Evolutionary conservation across 2,888 invertebrate species (phyloP), one percentile per base, ranked within the genome.

Genomic region (Theodoxus fluviatilis): DNA sequence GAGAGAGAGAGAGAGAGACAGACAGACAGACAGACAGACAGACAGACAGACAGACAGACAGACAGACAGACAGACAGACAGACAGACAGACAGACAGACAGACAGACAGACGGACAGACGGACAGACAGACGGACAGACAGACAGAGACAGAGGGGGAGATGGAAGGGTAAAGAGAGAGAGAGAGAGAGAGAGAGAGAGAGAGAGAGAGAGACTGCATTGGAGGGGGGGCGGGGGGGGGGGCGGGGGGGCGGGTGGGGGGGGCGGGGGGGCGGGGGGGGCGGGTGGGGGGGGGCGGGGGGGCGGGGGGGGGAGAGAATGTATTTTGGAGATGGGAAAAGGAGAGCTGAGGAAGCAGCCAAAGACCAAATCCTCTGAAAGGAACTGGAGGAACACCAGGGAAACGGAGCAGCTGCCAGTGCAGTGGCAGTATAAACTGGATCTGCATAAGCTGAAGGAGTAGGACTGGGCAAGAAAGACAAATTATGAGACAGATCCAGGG

Each of bases 351-450:
- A 52, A 7, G 37, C 37, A 52, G 7, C 31, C 37, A 31, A 52
- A 67, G 49, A n/a, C n/a, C n/a, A n/a, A n/a, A n/a, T n/a, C n/a
- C n/a, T n/a, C n/a, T n/a, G n/a, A 52, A 28, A 67, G 67, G 31
- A 28, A 35, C 52, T 52, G 37, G 33, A 28, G 52, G 67, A 52
- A 33, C 35, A 28, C 31, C 52, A 52, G 52, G 40, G 35, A 49
- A 52, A 67, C 25, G 33, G 35, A 67, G 67, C n/a, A n/a, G n/a
- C n/a, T n/a, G n/a, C n/a, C n/a, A n/a, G n/a, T n/a, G n/a, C n/a
- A n/a, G n/a, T n/a, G n/a, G n/a, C n/a, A n/a, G n/a, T n/a, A n/a
- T n/a, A n/a, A n/a, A n/a, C n/a, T n/a, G n/a, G n/a, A n/a, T n/a
- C n/a, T n/a, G n/a, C n/a, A n/a, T n/a, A n/a, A n/a, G n/a, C n/a